A percentile compares a stretch with the other conserved stretches of the same genome.
Evolutionary conservation across 2,113 vertebrate genomes (phyloP).

Genomic region (Puntigrus tetrazona): DNA sequence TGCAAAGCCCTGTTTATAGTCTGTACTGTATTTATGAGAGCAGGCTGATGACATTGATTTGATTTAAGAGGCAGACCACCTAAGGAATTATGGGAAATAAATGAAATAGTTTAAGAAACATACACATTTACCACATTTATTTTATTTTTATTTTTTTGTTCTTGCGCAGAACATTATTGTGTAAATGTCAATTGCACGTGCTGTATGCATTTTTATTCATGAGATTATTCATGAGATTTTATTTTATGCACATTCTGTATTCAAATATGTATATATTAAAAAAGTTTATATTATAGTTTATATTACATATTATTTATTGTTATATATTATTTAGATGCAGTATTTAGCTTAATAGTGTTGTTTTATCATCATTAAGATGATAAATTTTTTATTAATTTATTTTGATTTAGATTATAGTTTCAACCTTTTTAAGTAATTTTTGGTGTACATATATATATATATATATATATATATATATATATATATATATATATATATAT

Average conservation of each 20-base stretch:
- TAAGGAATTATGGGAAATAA: conserved; percentile 4
- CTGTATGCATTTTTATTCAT: neutral
- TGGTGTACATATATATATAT: no score
- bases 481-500: neutral
- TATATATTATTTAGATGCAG: neutral
- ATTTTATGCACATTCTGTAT: neutral
- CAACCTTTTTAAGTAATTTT: no score
- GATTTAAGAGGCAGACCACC: conserved; percentile 14
- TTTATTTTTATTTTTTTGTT: neutral
- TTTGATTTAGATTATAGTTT: no score
- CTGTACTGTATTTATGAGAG: conserved; percentile 40
- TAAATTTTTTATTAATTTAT: neutral
- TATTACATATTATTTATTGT: neutral
- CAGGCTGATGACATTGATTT: conserved; percentile 1
- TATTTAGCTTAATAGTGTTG: neutral
- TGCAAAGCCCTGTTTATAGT: conserved; percentile 37
- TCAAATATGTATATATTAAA: neutral
- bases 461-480: neutral
- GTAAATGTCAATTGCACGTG: neutral
- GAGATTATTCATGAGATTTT: no score
- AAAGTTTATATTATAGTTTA: neutral
- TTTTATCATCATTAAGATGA: no score
- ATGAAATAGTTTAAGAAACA: neutral
- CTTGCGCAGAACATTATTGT: neutral
- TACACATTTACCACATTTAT: neutral